Evolutionary conservation across 2,888 invertebrate species (phyloP), one percentile per base, ranked within the genome.

Genomic region (Lasioglossum marginatum): DNA sequence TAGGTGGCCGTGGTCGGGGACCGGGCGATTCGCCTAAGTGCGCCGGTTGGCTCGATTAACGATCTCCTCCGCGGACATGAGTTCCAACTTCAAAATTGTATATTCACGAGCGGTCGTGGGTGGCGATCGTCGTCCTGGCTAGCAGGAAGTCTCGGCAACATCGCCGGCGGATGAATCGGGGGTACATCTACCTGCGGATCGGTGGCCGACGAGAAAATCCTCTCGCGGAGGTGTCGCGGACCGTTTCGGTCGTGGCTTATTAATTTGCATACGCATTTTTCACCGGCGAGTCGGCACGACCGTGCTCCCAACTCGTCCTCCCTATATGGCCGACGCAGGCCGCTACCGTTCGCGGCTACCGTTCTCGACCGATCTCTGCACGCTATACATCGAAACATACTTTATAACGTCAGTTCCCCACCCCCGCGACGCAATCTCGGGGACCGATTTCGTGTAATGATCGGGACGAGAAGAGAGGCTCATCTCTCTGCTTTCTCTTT

Each of bases 241-340:
- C 86, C 84, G 90, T 89, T 89, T 85, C 81, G 79, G 57, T 79
- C 76, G 68, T 70, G 80, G 84, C 87, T 89, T 90, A 89, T 90
- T 89, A 90, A 90, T 90, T 90, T 90, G 90, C 90, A 90, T 90
- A 88, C 78, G 77, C 73, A 86, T 90, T 88, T 88, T 88, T 88
- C 84, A 77, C 57, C 70, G 82, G 60, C 23, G 79, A 43, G 27
- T 83, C 70, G 70, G 78, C 80, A 81, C 80, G 86, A 80, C 68
- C 86, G 60, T 70, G 75, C 78, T 68, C 43, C 86, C 74, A 66
- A 66, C 75, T 74, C 82, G 79, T 60, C 66, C 74, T 37, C 89
- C 90, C 82, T 90, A 88, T 90, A 90, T 90, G 90, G 90, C 52
- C 68, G 85, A 85, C 48, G 68, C 73, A 37, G 63, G 68, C 60